Base-by-base conservation (phyloP, 2,888 invertebrate species). In the Catocala nupta region DNA sequence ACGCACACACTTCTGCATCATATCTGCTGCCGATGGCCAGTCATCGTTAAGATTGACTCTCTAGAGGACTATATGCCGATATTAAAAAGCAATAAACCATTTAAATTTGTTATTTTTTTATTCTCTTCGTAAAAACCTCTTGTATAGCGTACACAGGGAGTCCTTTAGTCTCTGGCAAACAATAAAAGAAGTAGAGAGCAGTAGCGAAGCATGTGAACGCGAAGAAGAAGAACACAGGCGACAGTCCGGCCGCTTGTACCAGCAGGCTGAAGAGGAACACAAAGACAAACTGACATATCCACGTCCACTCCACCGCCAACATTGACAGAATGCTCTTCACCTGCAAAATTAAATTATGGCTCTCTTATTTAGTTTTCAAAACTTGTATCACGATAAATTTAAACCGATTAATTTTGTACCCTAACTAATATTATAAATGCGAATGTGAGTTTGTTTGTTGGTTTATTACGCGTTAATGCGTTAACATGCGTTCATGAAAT, bases 141-240 rank as follows among this genome's bases (percentile, higher is more conserved):
- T 90, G 89, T 3, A 90, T 87, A 0, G 70, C 84, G 6, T 89
- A 87, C 0, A 87, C 76, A 0, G 86, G 70, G 5, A 87, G 42
- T 0, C 88, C 89, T 36, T 83, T 89, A 0, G 90, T 90, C 62
- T 90, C 90, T 0, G 90, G 90, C 10, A 85, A 55, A 66, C 68
- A 84, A 68, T 83, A 68, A 4, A 71, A 25, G 1, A 73, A 75
- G 69, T 84, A 88, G 3, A 75, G 55, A 0, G 80, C 78, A 0
- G 88, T 83, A 0, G 81, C 25, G 58, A 88, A 77, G 59, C 88
- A 81, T n/a, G 85, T 65, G 3, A 10, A 43, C 0, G 84, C 79
- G 70, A 91, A 91, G 43, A 89, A 49, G 70, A 88, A 90, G 78
- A 91, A 90, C 1, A 90, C 80, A 0, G 84, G 82, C 0, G 88